These are phyloP conservation scores for Nephrotoma appendiculata DNA, from an alignment of 2,888 invertebrate genomes.

Conservation along the genomic window DNA sequence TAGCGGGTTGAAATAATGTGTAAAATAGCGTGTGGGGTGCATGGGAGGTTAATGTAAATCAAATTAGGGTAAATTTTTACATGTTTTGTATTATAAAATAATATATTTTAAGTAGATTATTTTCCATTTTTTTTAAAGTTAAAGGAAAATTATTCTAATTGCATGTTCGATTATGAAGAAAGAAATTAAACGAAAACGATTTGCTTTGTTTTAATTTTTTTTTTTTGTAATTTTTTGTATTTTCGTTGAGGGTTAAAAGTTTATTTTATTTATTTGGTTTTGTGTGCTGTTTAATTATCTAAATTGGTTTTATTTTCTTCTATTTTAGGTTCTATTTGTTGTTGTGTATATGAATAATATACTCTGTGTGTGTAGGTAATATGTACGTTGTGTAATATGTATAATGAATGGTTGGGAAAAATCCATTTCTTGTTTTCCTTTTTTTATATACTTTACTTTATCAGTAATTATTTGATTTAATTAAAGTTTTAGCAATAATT, in stretches of 20 bases:
- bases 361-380: background rate
- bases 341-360: background rate
- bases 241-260: background rate
- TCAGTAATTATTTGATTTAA: background rate
- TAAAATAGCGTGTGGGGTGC: background rate
- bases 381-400: background rate
- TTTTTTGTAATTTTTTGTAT: background rate
- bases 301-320: background rate
- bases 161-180: background rate
- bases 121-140: background rate
- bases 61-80: background rate
- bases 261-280: background rate
- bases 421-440: background rate
- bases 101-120: background rate
- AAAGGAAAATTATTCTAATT: background rate
- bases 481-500: background rate
- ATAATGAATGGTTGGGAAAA: background rate
- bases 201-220: background rate
- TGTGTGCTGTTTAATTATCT: background rate
- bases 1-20: background rate
- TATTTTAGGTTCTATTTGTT: background rate
- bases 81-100: background rate
- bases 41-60: background rate
- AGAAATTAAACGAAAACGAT: background rate
- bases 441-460: background rate